Evolutionary conservation across 1,140 invertebrate genomes (phyloP).

Genomic region (Theocolax elegans): DNA sequence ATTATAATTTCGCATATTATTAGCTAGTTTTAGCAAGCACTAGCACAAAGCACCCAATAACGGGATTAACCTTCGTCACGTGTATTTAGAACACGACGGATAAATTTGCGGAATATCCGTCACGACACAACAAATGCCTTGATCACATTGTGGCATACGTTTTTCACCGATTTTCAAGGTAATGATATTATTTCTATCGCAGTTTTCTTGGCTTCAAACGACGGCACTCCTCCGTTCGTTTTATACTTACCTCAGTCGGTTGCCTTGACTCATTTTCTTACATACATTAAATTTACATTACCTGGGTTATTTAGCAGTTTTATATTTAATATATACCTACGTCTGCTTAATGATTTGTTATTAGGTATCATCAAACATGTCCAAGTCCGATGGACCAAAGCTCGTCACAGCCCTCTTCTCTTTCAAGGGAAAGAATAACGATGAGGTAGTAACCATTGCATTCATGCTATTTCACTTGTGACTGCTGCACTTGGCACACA

Average conservation of each 20-base stretch:
- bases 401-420: constrained; percentile 91
- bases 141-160: neutral
- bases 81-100: too few species aligned
- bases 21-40: constrained; percentile 26
- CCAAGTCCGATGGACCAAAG: constrained; percentile 71
- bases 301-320: neutral
- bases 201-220: constrained; percentile 23
- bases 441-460: constrained; percentile 77
- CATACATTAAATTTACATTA: neutral
- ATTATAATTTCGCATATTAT: constrained; percentile 32
- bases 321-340: neutral
- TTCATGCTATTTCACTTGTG: neutral
- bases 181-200: too few species aligned
- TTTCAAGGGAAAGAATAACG: constrained; percentile 96
- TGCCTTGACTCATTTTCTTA: constrained; percentile 10
- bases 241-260: constrained; percentile 32
- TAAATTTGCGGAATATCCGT: too few species aligned
- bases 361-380: constrained; percentile 50
- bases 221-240: constrained; percentile 7
- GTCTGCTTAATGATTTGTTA: constrained; percentile 33
- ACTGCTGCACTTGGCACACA: constrained; percentile 34
- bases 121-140: constrained; percentile 40
- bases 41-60: too few species aligned
- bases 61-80: too few species aligned
- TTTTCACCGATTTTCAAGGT: constrained; percentile 26